Base-by-base conservation (phyloP, 2,888 invertebrate genomes). In the Volucella zonaria region DNA sequence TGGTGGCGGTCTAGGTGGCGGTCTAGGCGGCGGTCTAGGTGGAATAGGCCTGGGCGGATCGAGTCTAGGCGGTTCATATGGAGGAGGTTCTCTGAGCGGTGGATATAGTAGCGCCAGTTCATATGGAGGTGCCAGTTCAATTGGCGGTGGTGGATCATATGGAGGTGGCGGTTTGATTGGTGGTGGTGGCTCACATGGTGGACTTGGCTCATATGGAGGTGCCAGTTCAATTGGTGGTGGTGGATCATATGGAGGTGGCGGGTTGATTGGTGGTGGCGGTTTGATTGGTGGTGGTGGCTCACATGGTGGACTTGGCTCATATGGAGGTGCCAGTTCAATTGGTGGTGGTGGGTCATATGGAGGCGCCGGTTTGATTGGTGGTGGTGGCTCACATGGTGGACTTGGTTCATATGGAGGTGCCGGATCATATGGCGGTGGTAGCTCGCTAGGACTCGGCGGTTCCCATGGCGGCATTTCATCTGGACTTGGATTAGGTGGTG, bases 201-300 rank as follows among this genome's bases (percentile, higher is more conserved):
- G 78, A 14, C 74, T 64, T 8, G 85, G 75, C 18, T 82, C 79
- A 2, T n/a, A 78, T 9, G 85, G 87, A 12, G 77, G 81, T 23
- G 70, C 23, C 4, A 18, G 70, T n/a, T 14, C 51, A 2, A 6
- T 2, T 23, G 56, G 66, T 3, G 71, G 71, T 6, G 67, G 61
- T 31, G 56, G 45, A 3, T 79, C 64, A 11, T 23, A 38, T 56
- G 14, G 43, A 14, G 43, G 64, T 38, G 47, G 56, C 2, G 66
- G 64, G 8, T 11, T 10, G 15, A 31, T 31, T 23, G 45, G 18
- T 38, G 62, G 62, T 2, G 18, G 18, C 1, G 18, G 18, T 18
- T 18, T 1, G 1, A 18, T 18, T 18, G 18, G 43, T 51, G 49
- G 62, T 10, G 43, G n/a, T 40, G 71, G 70, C 11, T 18, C 1